Base-by-base conservation (phyloP, 2,888 invertebrate species). In the Scaeva pyrastri region DNA sequence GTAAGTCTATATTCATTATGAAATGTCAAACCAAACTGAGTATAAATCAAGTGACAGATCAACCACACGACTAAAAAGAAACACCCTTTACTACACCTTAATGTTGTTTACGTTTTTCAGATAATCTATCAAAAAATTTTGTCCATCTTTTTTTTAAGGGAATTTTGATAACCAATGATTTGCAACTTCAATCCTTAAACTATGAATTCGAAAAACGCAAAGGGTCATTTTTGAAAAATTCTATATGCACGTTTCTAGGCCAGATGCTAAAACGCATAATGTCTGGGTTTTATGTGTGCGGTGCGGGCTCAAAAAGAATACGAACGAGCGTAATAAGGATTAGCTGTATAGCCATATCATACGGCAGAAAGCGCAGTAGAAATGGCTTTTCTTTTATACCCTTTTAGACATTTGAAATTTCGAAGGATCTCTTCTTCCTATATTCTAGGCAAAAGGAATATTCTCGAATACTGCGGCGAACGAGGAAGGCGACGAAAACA, bases 241-340 rank as follows among this genome's bases (percentile, higher is more conserved):
- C 8, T 31, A 31, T 31, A 31, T 5, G 31, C 3, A 52, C 19
- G 10, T 50, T 50, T 41, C 50, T 36, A 1, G 45, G n/a, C 11
- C 36, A 50, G 10, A 64, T 64, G 74, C 41, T 74, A 43, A 79
- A 83, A 79, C 79, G 74, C 79, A 84, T 75, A 84, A 74, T 79
- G 45, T 84, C 74, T 79, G 79, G 74, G 23, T 71, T 79, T 78
- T 79, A 74, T 74, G 41, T 73, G 78, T 45, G 73, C 23, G 45
- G 41, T 73, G 78, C 41, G 73, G 36, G 45, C 41, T 75, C 60
- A 26, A 80, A 73, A 71, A 52, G 72, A 76, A 80, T 79, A 79
- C 56, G 64, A 66, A 36, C 56, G 64, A 66, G 36, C 70, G 64
- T 79, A 75, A 75, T 84, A 73, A 84, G 74, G 70, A 75, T 74